Evolutionary conservation across 2,797 vertebrate species (phyloP).

Genomic region (Chaenodraco wilsoni): DNA sequence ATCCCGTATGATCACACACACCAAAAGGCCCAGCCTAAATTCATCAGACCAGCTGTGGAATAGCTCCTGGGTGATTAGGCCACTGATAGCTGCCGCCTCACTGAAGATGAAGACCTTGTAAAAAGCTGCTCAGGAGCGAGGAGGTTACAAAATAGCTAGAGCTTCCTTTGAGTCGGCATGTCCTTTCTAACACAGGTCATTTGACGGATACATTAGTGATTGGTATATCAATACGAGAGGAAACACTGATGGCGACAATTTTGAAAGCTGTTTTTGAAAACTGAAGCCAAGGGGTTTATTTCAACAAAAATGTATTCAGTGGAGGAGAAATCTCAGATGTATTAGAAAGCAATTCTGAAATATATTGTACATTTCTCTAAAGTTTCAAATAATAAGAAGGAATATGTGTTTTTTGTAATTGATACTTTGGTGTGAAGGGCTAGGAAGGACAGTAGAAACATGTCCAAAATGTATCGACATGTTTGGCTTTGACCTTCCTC

Average conservation of each 20-base stretch:
- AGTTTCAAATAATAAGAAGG: not conserved
- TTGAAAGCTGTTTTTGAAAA: slow-evolving; percentile 2
- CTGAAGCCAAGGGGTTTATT: not conserved
- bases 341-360: not conserved
- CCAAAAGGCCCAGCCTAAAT: slow-evolving; percentile 72
- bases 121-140: slow-evolving; percentile 37
- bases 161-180: slow-evolving; percentile 16
- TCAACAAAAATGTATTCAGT: slow-evolving; percentile 5
- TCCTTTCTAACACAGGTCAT: slow-evolving; percentile 17
- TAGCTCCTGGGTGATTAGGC: slow-evolving; percentile 77
- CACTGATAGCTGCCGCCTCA: slow-evolving; percentile 60
- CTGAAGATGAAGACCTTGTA: slow-evolving; percentile 61
- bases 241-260: slow-evolving; percentile 9
- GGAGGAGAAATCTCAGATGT: not conserved
- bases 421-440: not conserved
- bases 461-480: not conserved
- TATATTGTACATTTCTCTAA: not conserved
- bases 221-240: slow-evolving; percentile 14
- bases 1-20: slow-evolving; percentile 65
- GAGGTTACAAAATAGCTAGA: slow-evolving; percentile 35
- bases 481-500: not conserved
- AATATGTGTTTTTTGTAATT: not conserved
- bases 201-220: slow-evolving; percentile 17
- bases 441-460: not conserved
- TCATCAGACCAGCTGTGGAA: slow-evolving; percentile 75